Evolutionary conservation across 92 coral and sea anemone genomes (phyloP).

Genomic region (Zoanthus sociatus): DNA sequence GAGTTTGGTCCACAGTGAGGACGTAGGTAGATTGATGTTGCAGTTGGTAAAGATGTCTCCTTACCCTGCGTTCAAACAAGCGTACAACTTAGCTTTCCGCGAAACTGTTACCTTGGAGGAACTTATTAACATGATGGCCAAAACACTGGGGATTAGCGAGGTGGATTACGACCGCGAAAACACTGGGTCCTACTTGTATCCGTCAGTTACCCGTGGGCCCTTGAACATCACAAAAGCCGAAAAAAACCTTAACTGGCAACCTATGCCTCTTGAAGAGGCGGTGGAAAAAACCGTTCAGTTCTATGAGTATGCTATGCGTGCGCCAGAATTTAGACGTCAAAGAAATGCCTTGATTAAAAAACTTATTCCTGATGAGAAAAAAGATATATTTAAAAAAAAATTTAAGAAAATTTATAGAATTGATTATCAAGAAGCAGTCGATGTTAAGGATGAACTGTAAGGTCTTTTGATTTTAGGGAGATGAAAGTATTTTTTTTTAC

Average conservation of each 20-base stretch:
- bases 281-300: slow-evolving; percentile 77
- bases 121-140: slow-evolving; percentile 75
- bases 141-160: slow-evolving; percentile 71
- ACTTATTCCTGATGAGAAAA: slow-evolving; percentile 64
- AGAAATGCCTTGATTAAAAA: slow-evolving; percentile 77
- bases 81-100: slow-evolving; percentile 87
- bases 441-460: slow-evolving; percentile 48
- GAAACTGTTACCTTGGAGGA: slow-evolving; percentile 83
- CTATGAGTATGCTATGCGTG: slow-evolving; percentile 88
- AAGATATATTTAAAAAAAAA: slow-evolving; percentile 72
- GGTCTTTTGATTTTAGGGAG: neutral
- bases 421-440: slow-evolving; percentile 48
- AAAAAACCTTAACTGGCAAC: slow-evolving; percentile 78
- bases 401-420: slow-evolving; percentile 72
- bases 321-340: slow-evolving; percentile 68
- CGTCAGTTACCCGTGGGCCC: slow-evolving; percentile 93
- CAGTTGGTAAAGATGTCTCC: slow-evolving; percentile 57
- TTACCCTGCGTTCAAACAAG: slow-evolving; percentile 63
- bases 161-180: slow-evolving; percentile 73
- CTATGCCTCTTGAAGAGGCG: slow-evolving; percentile 63
- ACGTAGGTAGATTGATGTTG: slow-evolving; percentile 72
- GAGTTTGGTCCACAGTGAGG: slow-evolving; percentile 85
- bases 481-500: neutral
- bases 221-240: slow-evolving; percentile 80
- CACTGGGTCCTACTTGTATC: slow-evolving; percentile 67